Base-by-base conservation (phyloP, 2,888 invertebrate species). In the Meghimatium bilineatum region DNA sequence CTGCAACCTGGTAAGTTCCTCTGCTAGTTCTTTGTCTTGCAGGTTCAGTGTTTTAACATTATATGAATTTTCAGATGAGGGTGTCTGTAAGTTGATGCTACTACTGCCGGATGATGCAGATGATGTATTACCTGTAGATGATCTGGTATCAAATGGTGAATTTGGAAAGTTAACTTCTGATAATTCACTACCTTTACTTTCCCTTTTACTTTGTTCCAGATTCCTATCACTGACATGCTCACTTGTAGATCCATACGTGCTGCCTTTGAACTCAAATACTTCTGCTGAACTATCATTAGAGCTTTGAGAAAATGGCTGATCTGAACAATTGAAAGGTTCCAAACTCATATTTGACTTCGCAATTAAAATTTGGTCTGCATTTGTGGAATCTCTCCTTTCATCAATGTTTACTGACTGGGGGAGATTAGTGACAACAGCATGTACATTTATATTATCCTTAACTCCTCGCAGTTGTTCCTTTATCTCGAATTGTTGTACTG, bases 1-100 rank as follows among this genome's bases (percentile, higher is more conserved):
- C 71, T 88, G 87, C 5, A 92, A 84, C 56, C 88, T 86, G 0
- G 87, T 85, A 67, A 92, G 87, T 87, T 92, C 92, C 85, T 90
- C 90, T 34, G 90, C 87, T 38, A 92, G 87, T 85, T 90, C 90
- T 85, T 88, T 87, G 85, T 90, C 89, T 84, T 90, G 89, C 14
- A 88, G 74, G 71, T 90, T 89, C 12, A 88, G 74, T n/a, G 78
- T 78, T 20, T 26, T 56, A 32, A 32, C 23, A 52, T 29, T 63
- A 8, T 72, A 20, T 44, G 32, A 23, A 36, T 67, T 49, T 36
- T 36, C 71, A 2, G 2, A 29, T 26, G 34, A 66, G 23, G 23
- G 34, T n/a, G 34, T 44, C 0, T 5, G 34, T 5, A n/a, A 52
- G 17, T 77, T 56, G 14, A 52, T 52, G n/a, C 52, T 80, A 26